Percentiles rank a stretch among this genome's conserved stretches.
Evolutionary conservation across 2,113 vertebrate genomes (phyloP).

Genomic region (Diadophis punctatus): DNA sequence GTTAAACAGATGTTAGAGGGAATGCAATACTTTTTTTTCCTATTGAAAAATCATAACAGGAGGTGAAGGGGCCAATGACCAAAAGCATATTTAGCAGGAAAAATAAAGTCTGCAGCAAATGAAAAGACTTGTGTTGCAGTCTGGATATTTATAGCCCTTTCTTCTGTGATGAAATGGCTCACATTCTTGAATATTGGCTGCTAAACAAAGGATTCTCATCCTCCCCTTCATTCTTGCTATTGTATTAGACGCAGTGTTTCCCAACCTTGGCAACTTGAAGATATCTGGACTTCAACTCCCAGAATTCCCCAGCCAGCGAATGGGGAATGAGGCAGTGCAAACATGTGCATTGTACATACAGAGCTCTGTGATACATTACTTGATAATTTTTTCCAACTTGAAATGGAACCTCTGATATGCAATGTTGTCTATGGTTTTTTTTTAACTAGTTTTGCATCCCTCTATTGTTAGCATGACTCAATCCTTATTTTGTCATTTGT

Average conservation of each 20-base stretch:
- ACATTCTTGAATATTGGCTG: not conserved
- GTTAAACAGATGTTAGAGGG: conserved; percentile 20
- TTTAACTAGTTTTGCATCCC: too few relatives aligned
- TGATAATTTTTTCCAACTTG: too few relatives aligned
- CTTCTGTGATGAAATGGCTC: not conserved
- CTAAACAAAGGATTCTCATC: not conserved
- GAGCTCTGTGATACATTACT: too few relatives aligned
- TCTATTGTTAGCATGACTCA: too few relatives aligned
- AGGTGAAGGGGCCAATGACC: not conserved
- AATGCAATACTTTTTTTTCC: conserved; percentile 38
- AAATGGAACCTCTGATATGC: too few relatives aligned
- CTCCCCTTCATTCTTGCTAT: not conserved
- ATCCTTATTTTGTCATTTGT: too few relatives aligned
- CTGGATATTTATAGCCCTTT: not conserved
- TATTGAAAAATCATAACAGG: conserved; percentile 32
- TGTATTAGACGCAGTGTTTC: too few relatives aligned
- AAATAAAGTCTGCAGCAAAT: not conserved
- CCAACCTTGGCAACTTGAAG: too few relatives aligned
- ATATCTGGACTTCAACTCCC: too few relatives aligned
- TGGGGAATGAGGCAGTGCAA: not conserved
- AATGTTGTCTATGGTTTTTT: too few relatives aligned
- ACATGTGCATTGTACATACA: not conserved
- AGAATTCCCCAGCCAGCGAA: too few relatives aligned
- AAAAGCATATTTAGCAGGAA: not conserved
- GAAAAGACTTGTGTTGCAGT: not conserved